Percentiles rank a stretch among this genome's conserved stretches.
These are phyloP conservation scores for Oreortyx pictus DNA, from an alignment of 2,797 vertebrate genomes.

Conservation along the genomic window DNA sequence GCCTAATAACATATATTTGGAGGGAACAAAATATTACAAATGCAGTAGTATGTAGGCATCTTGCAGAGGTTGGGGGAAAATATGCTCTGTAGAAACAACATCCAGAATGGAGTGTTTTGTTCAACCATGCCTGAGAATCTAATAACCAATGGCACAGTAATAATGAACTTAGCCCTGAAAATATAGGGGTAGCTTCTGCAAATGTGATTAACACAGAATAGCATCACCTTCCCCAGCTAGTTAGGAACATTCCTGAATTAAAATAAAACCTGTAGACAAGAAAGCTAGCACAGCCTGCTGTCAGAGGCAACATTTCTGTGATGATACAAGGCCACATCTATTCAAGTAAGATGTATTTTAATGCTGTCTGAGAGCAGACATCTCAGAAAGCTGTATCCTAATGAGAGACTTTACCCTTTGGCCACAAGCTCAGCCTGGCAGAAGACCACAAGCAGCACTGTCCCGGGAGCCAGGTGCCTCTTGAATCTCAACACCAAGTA, in stretches of 20 bases:
- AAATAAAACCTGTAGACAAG: background rate
- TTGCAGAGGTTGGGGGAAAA: background rate
- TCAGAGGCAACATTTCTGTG: background rate
- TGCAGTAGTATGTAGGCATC: background rate
- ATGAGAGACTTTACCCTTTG: background rate
- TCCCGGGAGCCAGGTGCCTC: background rate
- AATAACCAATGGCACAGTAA: fast-evolving
- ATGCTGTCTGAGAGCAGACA: background rate
- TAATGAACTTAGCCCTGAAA: background rate
- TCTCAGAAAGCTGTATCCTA: background rate
- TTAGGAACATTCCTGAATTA: background rate
- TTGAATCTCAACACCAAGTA: background rate
- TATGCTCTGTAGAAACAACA: background rate
- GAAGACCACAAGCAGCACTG: background rate
- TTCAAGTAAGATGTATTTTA: background rate
- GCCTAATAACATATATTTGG: background rate
- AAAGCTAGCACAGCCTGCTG: background rate
- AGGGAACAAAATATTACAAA: background rate
- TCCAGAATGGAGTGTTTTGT: background rate
- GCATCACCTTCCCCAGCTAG: background rate
- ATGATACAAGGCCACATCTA: background rate
- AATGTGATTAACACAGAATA: background rate
- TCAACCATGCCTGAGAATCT: background rate
- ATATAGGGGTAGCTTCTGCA: background rate
- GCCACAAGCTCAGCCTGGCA: background rate